Percentiles rank a stretch among this genome's conserved stretches.
phyloP scores from a whole-genome alignment of 1,140 invertebrate genomes.

The Eueides isabella region DNA sequence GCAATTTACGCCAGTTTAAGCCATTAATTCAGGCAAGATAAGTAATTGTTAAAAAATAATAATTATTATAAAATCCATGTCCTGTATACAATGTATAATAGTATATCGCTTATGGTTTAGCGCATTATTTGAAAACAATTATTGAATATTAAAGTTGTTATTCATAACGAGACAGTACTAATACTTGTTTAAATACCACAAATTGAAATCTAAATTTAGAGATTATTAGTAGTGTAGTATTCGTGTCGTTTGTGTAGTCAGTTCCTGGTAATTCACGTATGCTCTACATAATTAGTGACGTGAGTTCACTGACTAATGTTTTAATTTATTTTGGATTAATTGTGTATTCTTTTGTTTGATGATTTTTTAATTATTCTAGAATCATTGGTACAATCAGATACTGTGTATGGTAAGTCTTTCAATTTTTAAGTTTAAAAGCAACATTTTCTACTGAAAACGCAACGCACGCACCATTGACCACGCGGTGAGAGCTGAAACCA shows the following conservation, averaged over 20 bases:
- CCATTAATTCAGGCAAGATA: too few relatives aligned
- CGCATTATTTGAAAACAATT: background rate
- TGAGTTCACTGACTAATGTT: background rate
- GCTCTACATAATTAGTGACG: background rate
- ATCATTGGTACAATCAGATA: too few relatives aligned
- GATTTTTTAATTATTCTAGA: too few relatives aligned
- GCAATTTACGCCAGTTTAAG: too few relatives aligned
- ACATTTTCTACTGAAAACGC: too few relatives aligned
- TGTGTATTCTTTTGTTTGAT: too few relatives aligned
- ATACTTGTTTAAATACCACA: background rate
- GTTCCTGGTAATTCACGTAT: background rate
- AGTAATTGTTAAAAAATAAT: background rate
- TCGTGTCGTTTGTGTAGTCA: background rate
- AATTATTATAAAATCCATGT: background rate
- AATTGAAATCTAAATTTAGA: slow-evolving; percentile 10
- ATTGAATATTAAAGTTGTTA: background rate
- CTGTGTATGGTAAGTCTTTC: too few relatives aligned
- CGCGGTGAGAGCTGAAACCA: too few relatives aligned
- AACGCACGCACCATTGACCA: too few relatives aligned
- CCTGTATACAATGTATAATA: background rate
- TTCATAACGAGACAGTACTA: background rate
- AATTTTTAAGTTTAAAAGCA: too few relatives aligned
- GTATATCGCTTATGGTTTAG: background rate
- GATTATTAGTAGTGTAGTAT: slow-evolving; percentile 2
- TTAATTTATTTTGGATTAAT: background rate